Conservation (phyloP, 2,797 vertebrate genomes). For the Halcyon badia region DNA sequence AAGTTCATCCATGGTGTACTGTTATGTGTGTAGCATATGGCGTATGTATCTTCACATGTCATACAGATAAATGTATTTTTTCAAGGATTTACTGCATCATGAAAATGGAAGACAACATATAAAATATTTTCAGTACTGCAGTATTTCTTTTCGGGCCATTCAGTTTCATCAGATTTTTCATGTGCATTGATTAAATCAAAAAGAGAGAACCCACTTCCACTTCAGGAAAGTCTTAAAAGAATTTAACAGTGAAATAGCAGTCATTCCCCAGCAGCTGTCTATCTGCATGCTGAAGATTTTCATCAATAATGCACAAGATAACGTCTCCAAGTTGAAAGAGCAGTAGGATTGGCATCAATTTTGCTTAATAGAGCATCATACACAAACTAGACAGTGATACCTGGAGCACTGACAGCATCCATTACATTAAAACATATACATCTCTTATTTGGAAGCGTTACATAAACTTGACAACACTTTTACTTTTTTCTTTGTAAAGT, state of each 20-base stretch:
- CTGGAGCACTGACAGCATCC: slow-evolving; percentile 52
- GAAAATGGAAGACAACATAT: accelerated
- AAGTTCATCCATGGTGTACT: background rate
- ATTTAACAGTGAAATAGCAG: background rate
- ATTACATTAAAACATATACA: slow-evolving; percentile 3
- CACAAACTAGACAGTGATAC: slow-evolving; percentile 58
- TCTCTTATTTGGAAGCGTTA: slow-evolving; percentile 33
- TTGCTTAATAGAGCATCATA: slow-evolving; percentile 69
- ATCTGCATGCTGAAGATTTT: slow-evolving; percentile 50
- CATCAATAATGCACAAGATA: slow-evolving; percentile 69
- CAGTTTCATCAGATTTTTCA: background rate
- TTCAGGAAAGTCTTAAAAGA: slow-evolving; percentile 37
- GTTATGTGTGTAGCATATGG: background rate
- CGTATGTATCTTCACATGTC: accelerated
- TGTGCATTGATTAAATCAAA: background rate
- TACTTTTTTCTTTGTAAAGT: background rate
- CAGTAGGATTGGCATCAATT: slow-evolving; percentile 59
- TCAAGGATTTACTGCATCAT: background rate
- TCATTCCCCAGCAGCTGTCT: slow-evolving; percentile 63
- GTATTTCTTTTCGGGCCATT: background rate
- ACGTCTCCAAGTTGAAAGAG: slow-evolving; percentile 53
- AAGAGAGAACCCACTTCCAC: background rate
- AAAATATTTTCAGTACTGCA: background rate
- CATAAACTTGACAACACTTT: slow-evolving; percentile 29
- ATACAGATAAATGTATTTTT: background rate